Percentiles rank a stretch among this genome's conserved stretches.
Conservation (phyloP, 2,888 invertebrate species). For the Noctua comes region DNA sequence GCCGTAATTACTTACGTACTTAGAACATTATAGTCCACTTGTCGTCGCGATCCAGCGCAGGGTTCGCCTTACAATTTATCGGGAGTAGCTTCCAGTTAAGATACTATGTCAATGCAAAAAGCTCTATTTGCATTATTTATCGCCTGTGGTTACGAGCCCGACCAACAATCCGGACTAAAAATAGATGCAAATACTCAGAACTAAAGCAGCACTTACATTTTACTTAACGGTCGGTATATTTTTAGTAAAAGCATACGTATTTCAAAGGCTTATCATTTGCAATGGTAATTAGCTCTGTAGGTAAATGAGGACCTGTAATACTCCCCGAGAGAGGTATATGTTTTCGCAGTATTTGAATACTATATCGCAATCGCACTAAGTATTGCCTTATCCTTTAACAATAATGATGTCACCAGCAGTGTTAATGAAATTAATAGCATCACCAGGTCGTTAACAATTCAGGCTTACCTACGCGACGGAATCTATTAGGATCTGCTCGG, state of each 20-base stretch:
- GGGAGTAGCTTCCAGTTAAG: conserved; percentile 65
- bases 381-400: conserved; percentile 54
- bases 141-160: conserved; percentile 78
- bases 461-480: conserved; percentile 2
- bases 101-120: conserved; percentile 74
- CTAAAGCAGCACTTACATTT: conserved; percentile 73
- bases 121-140: conserved; percentile 82
- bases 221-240: conserved; percentile 66
- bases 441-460: conserved; percentile 31
- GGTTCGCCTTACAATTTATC: conserved; percentile 50
- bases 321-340: conserved; percentile 26
- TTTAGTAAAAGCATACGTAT: conserved; percentile 64
- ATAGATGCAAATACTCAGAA: conserved; percentile 78
- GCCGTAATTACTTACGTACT: conserved; percentile 35
- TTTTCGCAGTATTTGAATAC: conserved; percentile 53
- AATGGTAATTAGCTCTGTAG: conserved; percentile 54
- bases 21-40: conserved; percentile 38
- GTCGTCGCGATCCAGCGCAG: conserved; percentile 37
- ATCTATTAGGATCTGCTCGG: conserved; percentile 66
- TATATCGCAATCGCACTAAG: conserved; percentile 38
- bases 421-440: conserved; percentile 26
- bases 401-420: conserved; percentile 40
- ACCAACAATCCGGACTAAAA: conserved; percentile 83
- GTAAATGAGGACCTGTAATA: conserved; percentile 43
- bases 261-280: conserved; percentile 56